These are phyloP conservation scores for Rattus rattus DNA, from an alignment of 2,113 vertebrate species.

Conservation along the genomic window DNA sequence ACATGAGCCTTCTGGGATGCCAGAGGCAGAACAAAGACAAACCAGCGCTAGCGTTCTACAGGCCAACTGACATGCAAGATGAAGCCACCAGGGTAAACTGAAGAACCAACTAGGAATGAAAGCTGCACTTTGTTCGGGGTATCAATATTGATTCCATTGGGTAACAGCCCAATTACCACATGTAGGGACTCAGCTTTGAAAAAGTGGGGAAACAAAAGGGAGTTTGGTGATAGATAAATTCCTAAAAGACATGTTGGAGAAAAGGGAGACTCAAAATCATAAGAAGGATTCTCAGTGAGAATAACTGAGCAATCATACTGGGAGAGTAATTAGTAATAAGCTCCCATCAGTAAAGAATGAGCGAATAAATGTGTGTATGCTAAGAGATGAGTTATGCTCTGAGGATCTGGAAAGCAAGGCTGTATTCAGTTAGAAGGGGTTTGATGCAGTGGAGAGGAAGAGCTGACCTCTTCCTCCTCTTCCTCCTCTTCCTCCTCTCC, in stretches of 20 bases:
- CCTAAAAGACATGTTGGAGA: neutral
- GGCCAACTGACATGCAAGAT: neutral
- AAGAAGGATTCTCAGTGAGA: neutral
- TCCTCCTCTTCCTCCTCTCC: neutral
- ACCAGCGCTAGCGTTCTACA: neutral
- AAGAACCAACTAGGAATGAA: neutral
- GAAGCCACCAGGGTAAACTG: neutral
- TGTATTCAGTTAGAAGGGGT: neutral
- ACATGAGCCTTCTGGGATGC: neutral
- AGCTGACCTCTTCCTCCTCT: neutral
- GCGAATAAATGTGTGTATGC: too few species aligned
- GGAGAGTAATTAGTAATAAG: neutral
- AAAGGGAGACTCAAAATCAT: neutral
- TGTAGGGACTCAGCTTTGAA: neutral
- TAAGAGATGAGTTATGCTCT: neutral
- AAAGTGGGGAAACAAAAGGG: neutral
- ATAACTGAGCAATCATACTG: neutral
- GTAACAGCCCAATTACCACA: neutral
- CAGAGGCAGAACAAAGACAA: neutral
- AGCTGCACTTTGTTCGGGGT: neutral
- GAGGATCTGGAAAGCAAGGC: neutral
- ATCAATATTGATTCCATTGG: neutral
- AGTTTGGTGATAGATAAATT: neutral
- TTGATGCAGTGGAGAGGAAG: neutral
- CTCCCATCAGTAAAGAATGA: neutral